Conservation (phyloP, 1,140 invertebrate species). For the Drosophila parabipectinata region DNA sequence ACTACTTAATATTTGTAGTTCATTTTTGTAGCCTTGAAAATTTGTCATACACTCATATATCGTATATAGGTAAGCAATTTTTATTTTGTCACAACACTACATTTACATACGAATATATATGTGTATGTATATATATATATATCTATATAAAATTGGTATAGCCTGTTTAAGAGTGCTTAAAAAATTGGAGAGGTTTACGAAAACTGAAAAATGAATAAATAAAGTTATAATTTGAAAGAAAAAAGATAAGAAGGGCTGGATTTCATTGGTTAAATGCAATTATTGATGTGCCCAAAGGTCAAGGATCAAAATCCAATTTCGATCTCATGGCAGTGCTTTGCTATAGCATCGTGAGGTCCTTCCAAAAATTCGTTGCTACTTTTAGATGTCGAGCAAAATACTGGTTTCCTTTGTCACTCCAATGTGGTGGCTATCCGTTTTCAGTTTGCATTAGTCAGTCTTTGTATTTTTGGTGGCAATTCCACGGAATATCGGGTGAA, state of each 20-base stretch:
- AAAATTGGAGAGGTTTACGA: slow-evolving; percentile 22
- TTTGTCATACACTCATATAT: slow-evolving; percentile 71
- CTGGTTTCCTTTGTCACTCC: slow-evolving; percentile 21
- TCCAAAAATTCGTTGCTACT: slow-evolving; percentile 28
- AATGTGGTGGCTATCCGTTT: slow-evolving; percentile 21
- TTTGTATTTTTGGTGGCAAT: slow-evolving; percentile 51
- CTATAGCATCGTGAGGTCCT: slow-evolving; percentile 7
- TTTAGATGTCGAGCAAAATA: slow-evolving; percentile 62
- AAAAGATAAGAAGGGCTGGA: not conserved
- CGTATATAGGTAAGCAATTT: slow-evolving; percentile 51
- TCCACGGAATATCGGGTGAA: slow-evolving; percentile 16
- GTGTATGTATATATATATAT: slow-evolving; percentile 40
- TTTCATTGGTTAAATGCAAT: slow-evolving; percentile 38
- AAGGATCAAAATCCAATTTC: slow-evolving; percentile 23
- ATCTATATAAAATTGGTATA: slow-evolving; percentile 74
- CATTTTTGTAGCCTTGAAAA: slow-evolving; percentile 64
- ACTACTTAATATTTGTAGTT: slow-evolving; percentile 80
- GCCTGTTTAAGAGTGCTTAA: slow-evolving; percentile 50
- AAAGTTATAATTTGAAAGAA: slow-evolving; percentile 23
- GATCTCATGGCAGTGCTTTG: slow-evolving; percentile 30
- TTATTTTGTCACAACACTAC: slow-evolving; percentile 69
- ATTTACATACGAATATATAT: slow-evolving; percentile 55
- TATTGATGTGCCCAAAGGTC: slow-evolving; percentile 33
- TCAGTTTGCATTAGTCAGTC: slow-evolving; percentile 47
- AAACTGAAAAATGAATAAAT: slow-evolving; percentile 15